Evolutionary conservation across 2,113 vertebrate species (phyloP).

Genomic region (Nothoprocta perdicaria): DNA sequence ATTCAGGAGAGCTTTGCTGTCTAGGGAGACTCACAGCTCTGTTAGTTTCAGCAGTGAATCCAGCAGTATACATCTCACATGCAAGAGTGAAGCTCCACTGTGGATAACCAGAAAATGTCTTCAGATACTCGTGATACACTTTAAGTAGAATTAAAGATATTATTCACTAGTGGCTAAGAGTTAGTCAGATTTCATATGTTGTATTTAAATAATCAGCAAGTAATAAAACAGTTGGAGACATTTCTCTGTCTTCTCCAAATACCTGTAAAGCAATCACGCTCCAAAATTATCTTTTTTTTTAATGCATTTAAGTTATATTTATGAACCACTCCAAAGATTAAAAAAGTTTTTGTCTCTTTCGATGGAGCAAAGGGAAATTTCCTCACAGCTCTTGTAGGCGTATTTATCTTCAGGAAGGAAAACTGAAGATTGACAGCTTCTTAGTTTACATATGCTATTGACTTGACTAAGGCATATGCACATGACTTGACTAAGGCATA

Average conservation of each 20-base stretch:
- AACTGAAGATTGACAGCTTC: background rate
- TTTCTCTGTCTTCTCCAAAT: background rate
- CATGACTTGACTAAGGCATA: background rate
- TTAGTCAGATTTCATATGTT: background rate
- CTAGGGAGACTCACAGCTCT: fast-evolving
- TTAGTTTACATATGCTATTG: background rate
- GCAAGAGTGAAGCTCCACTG: background rate
- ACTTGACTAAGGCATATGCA: background rate
- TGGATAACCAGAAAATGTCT: background rate
- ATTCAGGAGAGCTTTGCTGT: background rate
- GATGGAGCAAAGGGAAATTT: background rate
- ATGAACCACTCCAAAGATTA: background rate
- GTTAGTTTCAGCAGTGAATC: background rate
- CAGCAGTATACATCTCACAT: background rate
- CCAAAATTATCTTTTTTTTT: too few relatives aligned
- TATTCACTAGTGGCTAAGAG: background rate
- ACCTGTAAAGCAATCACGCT: background rate
- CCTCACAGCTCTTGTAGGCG: background rate
- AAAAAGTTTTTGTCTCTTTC: background rate
- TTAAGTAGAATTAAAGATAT: background rate
- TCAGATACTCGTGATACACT: background rate
- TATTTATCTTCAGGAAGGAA: background rate
- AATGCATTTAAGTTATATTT: background rate
- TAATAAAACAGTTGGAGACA: background rate
- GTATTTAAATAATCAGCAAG: background rate